These are phyloP conservation scores for Catharus ustulatus DNA, from an alignment of 2,797 vertebrate genomes.

Conservation along the genomic window DNA sequence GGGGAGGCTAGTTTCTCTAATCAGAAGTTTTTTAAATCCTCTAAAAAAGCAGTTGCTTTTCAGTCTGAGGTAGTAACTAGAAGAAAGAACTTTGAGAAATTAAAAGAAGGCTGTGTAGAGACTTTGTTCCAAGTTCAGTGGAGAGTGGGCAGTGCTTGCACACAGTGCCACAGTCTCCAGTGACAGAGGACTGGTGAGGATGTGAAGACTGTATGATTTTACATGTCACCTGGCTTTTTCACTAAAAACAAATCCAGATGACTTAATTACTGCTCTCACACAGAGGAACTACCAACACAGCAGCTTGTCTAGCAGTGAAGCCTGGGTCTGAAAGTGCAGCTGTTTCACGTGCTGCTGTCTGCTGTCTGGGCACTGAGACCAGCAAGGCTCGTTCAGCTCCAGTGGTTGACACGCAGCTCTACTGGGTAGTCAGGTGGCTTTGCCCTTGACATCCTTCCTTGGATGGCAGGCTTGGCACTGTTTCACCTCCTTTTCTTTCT, in stretches of 20 bases:
- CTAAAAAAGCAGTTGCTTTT: not conserved
- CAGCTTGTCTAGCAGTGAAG: not conserved
- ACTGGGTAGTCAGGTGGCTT: not conserved
- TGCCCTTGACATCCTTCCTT: not conserved
- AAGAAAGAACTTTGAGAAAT: not conserved
- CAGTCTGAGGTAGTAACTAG: not conserved
- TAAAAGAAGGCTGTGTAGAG: not conserved
- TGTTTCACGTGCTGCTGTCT: not conserved
- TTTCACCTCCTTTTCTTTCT: not conserved
- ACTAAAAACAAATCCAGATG: not conserved
- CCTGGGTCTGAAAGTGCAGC: not conserved
- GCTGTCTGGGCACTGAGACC: not conserved
- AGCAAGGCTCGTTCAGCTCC: not conserved
- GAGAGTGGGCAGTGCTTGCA: not conserved
- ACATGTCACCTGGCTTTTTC: not conserved
- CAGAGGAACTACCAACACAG: not conserved
- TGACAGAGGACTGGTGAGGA: not conserved
- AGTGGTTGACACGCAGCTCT: not conserved
- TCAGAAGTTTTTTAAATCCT: not conserved
- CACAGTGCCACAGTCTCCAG: rapidly evolving
- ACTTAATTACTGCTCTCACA: not conserved
- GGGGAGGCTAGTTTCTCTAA: not conserved
- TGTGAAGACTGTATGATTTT: not conserved
- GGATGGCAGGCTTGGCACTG: not conserved
- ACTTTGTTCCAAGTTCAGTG: not conserved